Evolutionary conservation across 2,888 invertebrate genomes (phyloP).

Genomic region (Rhagophthalmus giganteus): DNA sequence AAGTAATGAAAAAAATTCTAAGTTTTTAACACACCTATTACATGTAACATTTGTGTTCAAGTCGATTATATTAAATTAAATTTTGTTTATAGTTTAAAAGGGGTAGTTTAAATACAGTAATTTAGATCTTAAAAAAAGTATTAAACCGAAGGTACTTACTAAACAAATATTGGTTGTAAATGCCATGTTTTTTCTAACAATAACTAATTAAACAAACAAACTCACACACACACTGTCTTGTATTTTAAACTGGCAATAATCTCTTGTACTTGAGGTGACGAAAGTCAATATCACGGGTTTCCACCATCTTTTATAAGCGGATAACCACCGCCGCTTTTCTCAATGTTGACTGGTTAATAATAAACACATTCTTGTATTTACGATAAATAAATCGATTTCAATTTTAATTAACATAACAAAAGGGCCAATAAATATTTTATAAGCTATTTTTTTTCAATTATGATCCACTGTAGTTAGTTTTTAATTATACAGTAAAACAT

Average conservation of each 20-base stretch:
- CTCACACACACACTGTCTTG: too few species aligned
- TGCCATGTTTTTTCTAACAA: constrained; percentile 5
- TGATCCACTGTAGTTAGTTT: too few species aligned
- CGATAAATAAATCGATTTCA: constrained; percentile 17
- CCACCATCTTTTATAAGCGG: constrained; percentile 23
- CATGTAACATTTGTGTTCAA: too few species aligned
- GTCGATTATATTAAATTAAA: too few species aligned
- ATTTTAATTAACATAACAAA: not conserved
- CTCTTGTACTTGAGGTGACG: constrained; percentile 28
- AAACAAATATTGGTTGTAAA: not conserved
- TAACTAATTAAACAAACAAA: too few species aligned
- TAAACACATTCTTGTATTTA: constrained; percentile 44
- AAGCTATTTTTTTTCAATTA: too few species aligned
- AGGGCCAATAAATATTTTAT: too few species aligned
- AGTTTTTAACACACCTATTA: too few species aligned
- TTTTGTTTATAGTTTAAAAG: too few species aligned
- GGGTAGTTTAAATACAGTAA: not conserved
- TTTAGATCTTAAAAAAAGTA: not conserved
- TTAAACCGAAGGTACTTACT: constrained; percentile 1
- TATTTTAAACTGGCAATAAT: constrained; percentile 1
- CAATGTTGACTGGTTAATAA: constrained; percentile 48
- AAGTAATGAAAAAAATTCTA: too few species aligned
- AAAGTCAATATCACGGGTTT: constrained; percentile 27
- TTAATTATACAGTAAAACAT: too few species aligned
- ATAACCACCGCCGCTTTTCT: constrained; percentile 44